A percentile compares a stretch with the other conserved stretches of the same genome.
Conservation (phyloP, 2,113 vertebrate species). For the Sebastes schlegelii region DNA sequence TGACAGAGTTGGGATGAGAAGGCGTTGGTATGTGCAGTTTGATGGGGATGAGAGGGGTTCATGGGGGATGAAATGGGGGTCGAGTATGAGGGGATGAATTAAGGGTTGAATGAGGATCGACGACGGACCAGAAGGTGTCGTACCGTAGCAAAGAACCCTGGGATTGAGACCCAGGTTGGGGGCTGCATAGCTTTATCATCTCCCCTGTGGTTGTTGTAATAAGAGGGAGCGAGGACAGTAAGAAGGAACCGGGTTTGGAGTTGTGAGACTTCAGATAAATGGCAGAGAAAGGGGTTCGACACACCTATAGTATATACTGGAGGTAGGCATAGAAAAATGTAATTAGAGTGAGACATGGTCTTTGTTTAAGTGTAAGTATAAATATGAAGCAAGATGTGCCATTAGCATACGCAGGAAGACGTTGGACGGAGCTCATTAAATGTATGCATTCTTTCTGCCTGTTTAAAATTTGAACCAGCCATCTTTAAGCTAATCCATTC, state of each 20-base stretch:
- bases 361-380: background rate
- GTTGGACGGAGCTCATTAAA: conserved; percentile 36
- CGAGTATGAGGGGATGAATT: too few relatives aligned
- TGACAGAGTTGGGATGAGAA: too few relatives aligned
- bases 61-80: too few relatives aligned
- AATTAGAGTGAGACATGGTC: background rate
- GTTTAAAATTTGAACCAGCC: conserved; percentile 49
- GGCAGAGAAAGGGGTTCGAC: background rate
- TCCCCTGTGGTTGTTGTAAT: too few relatives aligned
- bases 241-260: background rate
- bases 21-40: too few relatives aligned
- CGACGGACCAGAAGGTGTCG: too few relatives aligned
- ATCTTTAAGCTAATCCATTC: conserved; percentile 51
- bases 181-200: too few relatives aligned
- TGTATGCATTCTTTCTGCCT: conserved; percentile 22
- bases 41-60: too few relatives aligned
- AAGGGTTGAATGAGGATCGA: too few relatives aligned
- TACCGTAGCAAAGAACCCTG: too few relatives aligned
- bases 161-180: too few relatives aligned
- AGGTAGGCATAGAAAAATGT: background rate
- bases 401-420: background rate
- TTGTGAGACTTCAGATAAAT: background rate
- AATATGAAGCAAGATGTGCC: background rate
- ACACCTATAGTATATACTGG: background rate
- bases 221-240: too few relatives aligned